These are phyloP conservation scores for Strix occidentalis DNA, from an alignment of 2,797 vertebrate genomes.

Conservation along the genomic window DNA sequence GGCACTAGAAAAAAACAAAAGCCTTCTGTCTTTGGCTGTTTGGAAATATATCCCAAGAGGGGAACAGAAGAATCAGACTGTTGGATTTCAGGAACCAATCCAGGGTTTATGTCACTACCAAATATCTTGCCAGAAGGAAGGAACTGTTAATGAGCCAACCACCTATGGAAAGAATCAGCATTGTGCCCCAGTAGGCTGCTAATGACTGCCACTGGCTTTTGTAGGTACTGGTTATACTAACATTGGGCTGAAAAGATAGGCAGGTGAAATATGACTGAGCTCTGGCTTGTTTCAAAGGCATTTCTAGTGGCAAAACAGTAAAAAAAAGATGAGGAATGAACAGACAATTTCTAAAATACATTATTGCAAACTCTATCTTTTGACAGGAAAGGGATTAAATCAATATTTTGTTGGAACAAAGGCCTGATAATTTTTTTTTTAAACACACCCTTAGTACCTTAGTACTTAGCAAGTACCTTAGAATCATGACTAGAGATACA, in stretches of 20 bases:
- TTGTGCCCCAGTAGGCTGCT: background rate
- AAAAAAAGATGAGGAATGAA: background rate
- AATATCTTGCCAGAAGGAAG: background rate
- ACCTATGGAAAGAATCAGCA: background rate
- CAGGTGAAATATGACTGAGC: background rate
- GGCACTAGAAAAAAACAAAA: background rate
- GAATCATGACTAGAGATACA: background rate
- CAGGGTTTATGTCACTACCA: constrained; percentile 7
- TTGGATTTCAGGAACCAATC: constrained; percentile 9
- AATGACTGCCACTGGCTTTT: background rate
- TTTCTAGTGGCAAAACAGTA: background rate
- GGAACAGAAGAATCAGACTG: background rate
- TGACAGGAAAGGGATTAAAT: background rate
- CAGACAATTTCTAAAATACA: background rate
- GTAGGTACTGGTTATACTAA: background rate
- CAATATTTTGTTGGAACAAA: background rate
- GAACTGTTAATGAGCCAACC: background rate
- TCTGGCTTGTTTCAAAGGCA: background rate
- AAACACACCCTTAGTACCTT: background rate
- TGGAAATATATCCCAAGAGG: background rate
- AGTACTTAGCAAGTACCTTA: background rate
- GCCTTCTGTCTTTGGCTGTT: background rate
- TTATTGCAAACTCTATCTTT: background rate
- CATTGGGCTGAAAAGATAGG: background rate
- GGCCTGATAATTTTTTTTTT: background rate